Conservation (phyloP, 2,113 vertebrate genomes). For the Mobula hypostoma region DNA sequence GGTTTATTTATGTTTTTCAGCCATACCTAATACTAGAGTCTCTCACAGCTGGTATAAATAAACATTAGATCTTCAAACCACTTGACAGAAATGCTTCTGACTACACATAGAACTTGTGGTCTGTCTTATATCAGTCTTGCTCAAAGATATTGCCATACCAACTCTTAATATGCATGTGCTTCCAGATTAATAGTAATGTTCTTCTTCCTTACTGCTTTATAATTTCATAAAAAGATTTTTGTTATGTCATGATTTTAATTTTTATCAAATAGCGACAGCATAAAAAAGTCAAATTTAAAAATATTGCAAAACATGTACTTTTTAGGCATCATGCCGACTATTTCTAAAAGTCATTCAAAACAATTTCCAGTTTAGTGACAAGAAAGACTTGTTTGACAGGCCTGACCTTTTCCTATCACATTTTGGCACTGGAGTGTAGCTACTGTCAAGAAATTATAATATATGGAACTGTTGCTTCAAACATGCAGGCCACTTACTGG, state of each 20-base stretch:
- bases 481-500: background rate
- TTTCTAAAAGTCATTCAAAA: background rate
- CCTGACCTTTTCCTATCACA: background rate
- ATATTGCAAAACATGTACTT: background rate
- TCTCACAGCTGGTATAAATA: constrained; percentile 1
- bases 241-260: background rate
- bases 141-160: background rate
- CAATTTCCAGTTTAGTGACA: background rate
- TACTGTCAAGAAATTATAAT: constrained; percentile 9
- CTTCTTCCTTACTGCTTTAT: background rate
- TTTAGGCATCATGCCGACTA: background rate
- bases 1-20: background rate
- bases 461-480: background rate
- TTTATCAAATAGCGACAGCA: background rate
- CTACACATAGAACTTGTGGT: background rate
- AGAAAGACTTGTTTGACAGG: background rate
- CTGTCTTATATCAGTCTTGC: background rate
- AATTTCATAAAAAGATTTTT: background rate
- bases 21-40: background rate
- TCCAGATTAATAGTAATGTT: background rate
- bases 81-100: background rate
- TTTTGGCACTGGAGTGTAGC: background rate
- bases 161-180: background rate
- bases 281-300: background rate
- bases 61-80: background rate